Conservation (phyloP, 2,113 vertebrate species). For the Embiotoca jacksoni region DNA sequence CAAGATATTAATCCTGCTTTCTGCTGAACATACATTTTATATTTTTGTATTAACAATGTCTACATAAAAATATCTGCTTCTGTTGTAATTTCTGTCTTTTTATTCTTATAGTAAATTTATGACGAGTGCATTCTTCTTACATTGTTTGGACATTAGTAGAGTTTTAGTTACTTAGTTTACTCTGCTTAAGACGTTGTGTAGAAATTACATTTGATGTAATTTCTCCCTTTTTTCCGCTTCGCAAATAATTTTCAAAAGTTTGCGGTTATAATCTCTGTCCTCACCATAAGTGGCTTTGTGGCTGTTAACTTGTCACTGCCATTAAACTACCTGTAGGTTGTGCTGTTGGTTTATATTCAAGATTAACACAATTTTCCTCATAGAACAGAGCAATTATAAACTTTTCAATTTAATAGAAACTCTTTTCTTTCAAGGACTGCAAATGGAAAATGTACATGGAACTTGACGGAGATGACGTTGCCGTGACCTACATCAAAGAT, state of each 20-base stretch:
- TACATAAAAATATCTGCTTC: not conserved
- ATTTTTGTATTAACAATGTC: not conserved
- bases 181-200: not conserved
- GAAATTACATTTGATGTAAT: not conserved
- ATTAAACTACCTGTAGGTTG: conserved; percentile 82
- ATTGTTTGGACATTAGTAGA: not conserved
- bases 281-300: not conserved
- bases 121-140: not conserved
- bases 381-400: conserved; percentile 40
- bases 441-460: conserved; percentile 99
- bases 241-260: conserved; percentile 1
- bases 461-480: conserved; percentile 96
- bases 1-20: conserved; percentile 12
- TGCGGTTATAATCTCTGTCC: conserved; percentile 32
- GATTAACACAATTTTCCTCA: conserved; percentile 43
- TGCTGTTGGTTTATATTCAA: conserved; percentile 83
- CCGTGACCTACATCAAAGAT: conserved; percentile 97
- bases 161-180: not conserved
- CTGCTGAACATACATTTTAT: not conserved
- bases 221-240: not conserved
- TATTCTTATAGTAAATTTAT: not conserved
- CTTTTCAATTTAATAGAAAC: conserved; percentile 48
- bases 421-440: conserved; percentile 90
- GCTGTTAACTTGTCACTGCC: conserved; percentile 46
- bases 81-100: not conserved